Percentiles rank a stretch among this genome's conserved stretches.
Evolutionary conservation across 2,888 invertebrate species (phyloP).

Genomic region (Melangyna quadrimaculata): DNA sequence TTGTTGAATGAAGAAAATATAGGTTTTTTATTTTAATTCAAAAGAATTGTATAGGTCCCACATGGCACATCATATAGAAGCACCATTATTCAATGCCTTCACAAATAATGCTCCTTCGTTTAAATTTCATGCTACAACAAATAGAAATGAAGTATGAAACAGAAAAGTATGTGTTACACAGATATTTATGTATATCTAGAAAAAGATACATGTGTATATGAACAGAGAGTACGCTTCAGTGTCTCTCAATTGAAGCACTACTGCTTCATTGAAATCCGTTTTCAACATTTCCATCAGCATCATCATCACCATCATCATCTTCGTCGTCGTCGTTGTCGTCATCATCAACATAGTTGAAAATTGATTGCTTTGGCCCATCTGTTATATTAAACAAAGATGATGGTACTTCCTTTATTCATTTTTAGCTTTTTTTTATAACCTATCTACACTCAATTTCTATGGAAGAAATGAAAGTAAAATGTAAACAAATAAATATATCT

Average conservation of each 20-base stretch:
- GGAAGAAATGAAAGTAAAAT: constrained; percentile 11
- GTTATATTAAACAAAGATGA: constrained; percentile 62
- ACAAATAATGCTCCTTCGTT: constrained; percentile 26
- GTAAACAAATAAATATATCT: constrained; percentile 36
- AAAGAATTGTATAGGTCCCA: constrained; percentile 5
- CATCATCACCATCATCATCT: background rate
- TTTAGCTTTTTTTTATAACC: constrained; percentile 4
- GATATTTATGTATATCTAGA: background rate
- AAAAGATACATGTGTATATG: background rate
- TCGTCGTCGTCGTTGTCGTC: constrained; percentile 11
- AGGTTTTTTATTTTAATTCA: background rate
- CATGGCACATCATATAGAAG: background rate
- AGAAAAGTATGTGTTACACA: background rate
- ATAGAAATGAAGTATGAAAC: constrained; percentile 28
- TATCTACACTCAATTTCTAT: constrained; percentile 37
- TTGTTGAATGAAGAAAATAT: background rate
- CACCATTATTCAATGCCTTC: constrained; percentile 9
- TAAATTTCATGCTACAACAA: constrained; percentile 46
- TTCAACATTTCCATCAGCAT: constrained; percentile 35
- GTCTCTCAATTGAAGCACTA: constrained; percentile 45
- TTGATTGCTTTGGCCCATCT: constrained; percentile 68
- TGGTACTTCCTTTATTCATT: constrained; percentile 43
- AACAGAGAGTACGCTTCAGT: constrained; percentile 26
- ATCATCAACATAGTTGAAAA: constrained; percentile 52
- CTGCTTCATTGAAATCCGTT: constrained; percentile 43